These are phyloP conservation scores for Myathropa florea DNA, from an alignment of 2,888 invertebrate species.

Conservation along the genomic window DNA sequence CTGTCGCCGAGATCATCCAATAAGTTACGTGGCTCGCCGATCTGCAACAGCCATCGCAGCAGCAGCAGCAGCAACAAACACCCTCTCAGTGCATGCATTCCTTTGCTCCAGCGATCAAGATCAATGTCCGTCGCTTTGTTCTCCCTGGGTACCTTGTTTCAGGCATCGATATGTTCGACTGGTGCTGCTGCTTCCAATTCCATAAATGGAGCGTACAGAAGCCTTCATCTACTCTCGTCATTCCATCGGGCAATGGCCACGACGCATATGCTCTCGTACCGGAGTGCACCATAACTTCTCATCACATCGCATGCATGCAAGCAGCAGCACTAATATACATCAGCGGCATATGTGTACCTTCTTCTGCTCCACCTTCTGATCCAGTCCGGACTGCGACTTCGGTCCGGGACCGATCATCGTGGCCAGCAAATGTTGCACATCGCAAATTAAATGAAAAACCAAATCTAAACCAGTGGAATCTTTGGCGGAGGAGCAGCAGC, in stretches of 20 bases:
- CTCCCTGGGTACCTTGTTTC: conserved; percentile 20
- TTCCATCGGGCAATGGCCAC: conserved; percentile 28
- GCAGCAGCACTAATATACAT: conserved; percentile 68
- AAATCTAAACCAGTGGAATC: conserved; percentile 63
- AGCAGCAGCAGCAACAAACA: not conserved
- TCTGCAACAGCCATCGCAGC: conserved; percentile 27
- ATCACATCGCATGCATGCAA: conserved; percentile 70
- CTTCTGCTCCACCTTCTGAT: conserved; percentile 50
- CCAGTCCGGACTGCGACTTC: not conserved
- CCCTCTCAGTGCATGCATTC: conserved; percentile 53
- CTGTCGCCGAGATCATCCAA: conserved; percentile 68
- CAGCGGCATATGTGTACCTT: conserved; percentile 52
- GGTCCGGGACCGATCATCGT: conserved; percentile 58
- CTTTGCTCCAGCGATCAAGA: conserved; percentile 55
- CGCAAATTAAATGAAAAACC: conserved; percentile 70
- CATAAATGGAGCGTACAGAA: conserved; percentile 70
- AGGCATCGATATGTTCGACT: conserved; percentile 59
- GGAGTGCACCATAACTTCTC: conserved; percentile 66
- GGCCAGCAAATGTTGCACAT: conserved; percentile 69
- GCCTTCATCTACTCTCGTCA: conserved; percentile 64
- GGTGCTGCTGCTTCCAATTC: conserved; percentile 58
- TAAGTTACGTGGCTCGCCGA: conserved; percentile 58
- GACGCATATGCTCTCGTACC: conserved; percentile 33
- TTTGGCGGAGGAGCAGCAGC: conserved; percentile 16
- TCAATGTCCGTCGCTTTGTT: conserved; percentile 70